Percentiles rank a stretch among this genome's conserved stretches.
These are phyloP conservation scores for Acanthosepion pharaonis DNA, from an alignment of 2,888 invertebrate species.

Conservation along the genomic window DNA sequence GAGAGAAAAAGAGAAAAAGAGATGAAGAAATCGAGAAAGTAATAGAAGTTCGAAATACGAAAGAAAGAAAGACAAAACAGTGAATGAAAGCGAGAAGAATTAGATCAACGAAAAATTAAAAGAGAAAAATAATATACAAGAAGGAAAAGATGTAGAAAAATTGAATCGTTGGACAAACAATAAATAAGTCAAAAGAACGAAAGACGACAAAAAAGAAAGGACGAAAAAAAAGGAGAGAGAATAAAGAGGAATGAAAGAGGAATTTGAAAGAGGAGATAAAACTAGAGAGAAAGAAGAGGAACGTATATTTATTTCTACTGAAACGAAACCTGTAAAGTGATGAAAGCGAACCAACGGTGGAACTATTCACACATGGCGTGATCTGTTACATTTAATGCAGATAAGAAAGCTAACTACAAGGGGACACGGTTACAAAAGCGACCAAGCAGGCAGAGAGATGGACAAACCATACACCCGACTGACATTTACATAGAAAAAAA, in stretches of 20 bases:
- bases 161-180: not conserved
- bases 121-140: not conserved
- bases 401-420: not conserved
- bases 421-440: not conserved
- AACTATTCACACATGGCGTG: conserved; percentile 20
- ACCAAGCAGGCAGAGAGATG: not conserved
- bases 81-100: too few species aligned
- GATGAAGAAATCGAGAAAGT: too few species aligned
- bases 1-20: not conserved
- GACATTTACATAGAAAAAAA: not conserved
- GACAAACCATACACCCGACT: not conserved
- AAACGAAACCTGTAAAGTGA: not conserved
- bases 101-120: not conserved
- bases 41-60: too few species aligned
- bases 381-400: conserved; percentile 20
- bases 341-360: not conserved
- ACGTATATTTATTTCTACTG: not conserved
- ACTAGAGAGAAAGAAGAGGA: not conserved
- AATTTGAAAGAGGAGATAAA: not conserved
- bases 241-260: not conserved
- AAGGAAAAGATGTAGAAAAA: not conserved
- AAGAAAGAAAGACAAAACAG: too few species aligned
- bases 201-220: not conserved
- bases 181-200: not conserved
- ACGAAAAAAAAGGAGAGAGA: not conserved